These are phyloP conservation scores for Hydrocynus forskahlii DNA, from an alignment of 2,797 vertebrate species.

Conservation along the genomic window DNA sequence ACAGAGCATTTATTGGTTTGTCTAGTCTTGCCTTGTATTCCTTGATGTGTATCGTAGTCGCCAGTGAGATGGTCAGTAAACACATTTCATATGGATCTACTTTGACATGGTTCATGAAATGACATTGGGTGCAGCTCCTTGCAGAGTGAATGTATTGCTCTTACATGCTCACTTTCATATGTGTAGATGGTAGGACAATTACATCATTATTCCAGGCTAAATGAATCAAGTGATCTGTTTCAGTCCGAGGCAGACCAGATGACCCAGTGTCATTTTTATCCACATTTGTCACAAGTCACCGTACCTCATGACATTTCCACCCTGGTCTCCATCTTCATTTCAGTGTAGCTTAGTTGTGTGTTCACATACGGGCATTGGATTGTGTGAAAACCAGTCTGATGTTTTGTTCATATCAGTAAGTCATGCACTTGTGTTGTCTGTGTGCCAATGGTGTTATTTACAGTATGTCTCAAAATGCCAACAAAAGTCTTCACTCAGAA, in stretches of 20 bases:
- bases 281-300: conserved; percentile 33
- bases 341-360: conserved; percentile 36
- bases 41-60: neutral
- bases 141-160: neutral
- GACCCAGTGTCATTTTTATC: conserved; percentile 53
- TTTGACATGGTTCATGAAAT: conserved; percentile 62
- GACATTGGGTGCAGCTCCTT: conserved; percentile 57
- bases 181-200: neutral
- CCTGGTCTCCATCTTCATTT: conserved; percentile 39
- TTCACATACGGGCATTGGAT: neutral
- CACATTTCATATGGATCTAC: conserved; percentile 71
- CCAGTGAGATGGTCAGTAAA: conserved; percentile 25
- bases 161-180: neutral
- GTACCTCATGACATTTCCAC: conserved; percentile 36
- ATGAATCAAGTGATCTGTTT: neutral
- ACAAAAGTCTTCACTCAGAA: neutral
- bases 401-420: neutral
- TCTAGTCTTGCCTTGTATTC: neutral
- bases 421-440: conserved; percentile 25
- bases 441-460: conserved; percentile 19
- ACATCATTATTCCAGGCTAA: neutral
- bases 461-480: neutral
- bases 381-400: neutral
- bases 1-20: neutral
- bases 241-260: neutral